Conservation (phyloP, 23 tunicate genomes). For the Botrylloides violaceus region DNA sequence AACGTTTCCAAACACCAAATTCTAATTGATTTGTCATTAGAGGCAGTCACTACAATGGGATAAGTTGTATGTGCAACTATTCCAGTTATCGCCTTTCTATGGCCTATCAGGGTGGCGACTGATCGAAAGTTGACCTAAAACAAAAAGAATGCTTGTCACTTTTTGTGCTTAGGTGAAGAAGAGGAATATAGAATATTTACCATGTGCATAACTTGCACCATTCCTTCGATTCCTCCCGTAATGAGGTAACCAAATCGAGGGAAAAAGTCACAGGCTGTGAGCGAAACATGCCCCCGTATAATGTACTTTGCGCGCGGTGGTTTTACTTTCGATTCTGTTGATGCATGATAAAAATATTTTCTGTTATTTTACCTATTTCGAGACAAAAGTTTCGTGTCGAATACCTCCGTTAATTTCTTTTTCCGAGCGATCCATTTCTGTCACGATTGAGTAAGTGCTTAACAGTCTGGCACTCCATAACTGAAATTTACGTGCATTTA, state of each 20-base stretch:
- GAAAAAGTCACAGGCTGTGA: constrained; percentile 45
- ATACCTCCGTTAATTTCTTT: neutral
- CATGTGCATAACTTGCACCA: constrained; percentile 54
- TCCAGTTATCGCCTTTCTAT: constrained; percentile 48
- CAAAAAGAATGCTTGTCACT: neutral
- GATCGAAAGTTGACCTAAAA: constrained; percentile 55
- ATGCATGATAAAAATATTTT: neutral
- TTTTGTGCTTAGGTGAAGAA: neutral
- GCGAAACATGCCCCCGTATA: constrained; percentile 52
- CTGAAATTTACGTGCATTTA: neutral
- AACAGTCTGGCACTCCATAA: constrained; percentile 14
- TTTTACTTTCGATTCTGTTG: neutral
- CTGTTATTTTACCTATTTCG: neutral
- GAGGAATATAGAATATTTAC: too few relatives aligned
- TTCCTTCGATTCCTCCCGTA: constrained; percentile 73
- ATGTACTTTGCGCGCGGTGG: neutral
- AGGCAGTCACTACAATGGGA: constrained; percentile 47
- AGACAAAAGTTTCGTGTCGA: neutral
- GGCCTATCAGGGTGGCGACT: constrained; percentile 40
- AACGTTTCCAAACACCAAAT: constrained; percentile 89
- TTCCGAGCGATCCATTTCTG: neutral
- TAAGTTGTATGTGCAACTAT: constrained; percentile 41
- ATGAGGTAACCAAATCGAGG: constrained; percentile 56
- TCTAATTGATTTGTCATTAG: constrained; percentile 48
- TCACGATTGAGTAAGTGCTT: neutral